Conservation (phyloP, 2,113 vertebrate species). For the Diphyllodes magnificus region DNA sequence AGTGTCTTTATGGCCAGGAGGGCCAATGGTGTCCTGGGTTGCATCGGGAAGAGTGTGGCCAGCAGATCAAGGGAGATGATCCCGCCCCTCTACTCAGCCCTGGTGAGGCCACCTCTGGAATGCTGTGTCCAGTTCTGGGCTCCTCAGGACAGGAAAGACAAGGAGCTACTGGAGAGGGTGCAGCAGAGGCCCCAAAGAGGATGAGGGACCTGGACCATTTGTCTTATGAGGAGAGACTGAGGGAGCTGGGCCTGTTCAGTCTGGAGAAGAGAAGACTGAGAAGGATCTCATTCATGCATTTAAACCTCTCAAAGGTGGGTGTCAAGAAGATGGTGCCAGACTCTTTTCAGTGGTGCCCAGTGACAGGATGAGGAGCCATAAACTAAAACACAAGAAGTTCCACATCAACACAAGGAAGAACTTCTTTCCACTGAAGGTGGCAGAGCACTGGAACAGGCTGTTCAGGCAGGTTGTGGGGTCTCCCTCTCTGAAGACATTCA, state of each 20-base stretch:
- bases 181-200: rapidly evolving
- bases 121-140: not conserved
- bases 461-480: not conserved
- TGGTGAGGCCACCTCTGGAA: not conserved
- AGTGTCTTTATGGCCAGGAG: not conserved
- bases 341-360: not conserved
- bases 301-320: not conserved
- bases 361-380: not conserved
- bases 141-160: not conserved
- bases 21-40: not conserved
- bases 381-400: not conserved
- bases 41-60: rapidly evolving
- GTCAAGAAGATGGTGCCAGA: not conserved
- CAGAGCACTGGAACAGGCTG: not conserved
- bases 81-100: not conserved
- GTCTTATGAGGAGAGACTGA: not conserved
- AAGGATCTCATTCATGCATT: not conserved
- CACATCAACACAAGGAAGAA: not conserved
- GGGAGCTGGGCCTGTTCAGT: not conserved
- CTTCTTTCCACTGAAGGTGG: not conserved
- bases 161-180: not conserved
- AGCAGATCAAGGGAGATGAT: not conserved
- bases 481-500: not conserved
- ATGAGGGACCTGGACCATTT: not conserved
- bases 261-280: not conserved